A percentile compares a stretch with the other conserved stretches of the same genome.
Conservation (phyloP, 2,797 vertebrate genomes). For the Pterois miles region DNA sequence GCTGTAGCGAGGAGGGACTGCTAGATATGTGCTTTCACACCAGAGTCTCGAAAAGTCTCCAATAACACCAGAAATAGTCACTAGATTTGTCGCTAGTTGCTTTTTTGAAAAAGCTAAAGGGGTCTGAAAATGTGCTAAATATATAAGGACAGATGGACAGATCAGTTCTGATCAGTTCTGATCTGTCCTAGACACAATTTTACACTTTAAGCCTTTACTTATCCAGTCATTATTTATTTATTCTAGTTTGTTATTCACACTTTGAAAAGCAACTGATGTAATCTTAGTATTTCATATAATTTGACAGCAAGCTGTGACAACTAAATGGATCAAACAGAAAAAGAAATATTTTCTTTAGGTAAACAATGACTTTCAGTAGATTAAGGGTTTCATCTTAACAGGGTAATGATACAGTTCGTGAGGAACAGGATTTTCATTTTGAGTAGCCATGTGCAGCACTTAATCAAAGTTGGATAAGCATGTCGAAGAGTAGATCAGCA, state of each 20-base stretch:
- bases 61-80: too few species aligned
- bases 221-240: background rate
- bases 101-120: too few species aligned
- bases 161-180: too few species aligned
- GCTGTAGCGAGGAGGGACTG: too few species aligned
- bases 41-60: too few species aligned
- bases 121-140: too few species aligned
- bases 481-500: background rate
- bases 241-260: background rate
- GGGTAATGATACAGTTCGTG: background rate
- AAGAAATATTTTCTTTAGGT: background rate
- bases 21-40: too few species aligned
- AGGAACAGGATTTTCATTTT: background rate
- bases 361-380: background rate
- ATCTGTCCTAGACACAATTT: background rate
- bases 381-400: background rate
- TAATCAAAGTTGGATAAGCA: background rate
- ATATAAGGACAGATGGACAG: too few species aligned
- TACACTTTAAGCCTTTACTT: background rate
- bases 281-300: background rate
- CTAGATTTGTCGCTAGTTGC: too few species aligned
- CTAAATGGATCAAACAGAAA: background rate
- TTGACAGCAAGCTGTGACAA: background rate
- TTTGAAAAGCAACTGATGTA: background rate
- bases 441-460: background rate